Evolutionary conservation across 2,113 vertebrate species (phyloP), one percentile per base, ranked within the genome.

Genomic region (Brienomyrus longianalis): DNA sequence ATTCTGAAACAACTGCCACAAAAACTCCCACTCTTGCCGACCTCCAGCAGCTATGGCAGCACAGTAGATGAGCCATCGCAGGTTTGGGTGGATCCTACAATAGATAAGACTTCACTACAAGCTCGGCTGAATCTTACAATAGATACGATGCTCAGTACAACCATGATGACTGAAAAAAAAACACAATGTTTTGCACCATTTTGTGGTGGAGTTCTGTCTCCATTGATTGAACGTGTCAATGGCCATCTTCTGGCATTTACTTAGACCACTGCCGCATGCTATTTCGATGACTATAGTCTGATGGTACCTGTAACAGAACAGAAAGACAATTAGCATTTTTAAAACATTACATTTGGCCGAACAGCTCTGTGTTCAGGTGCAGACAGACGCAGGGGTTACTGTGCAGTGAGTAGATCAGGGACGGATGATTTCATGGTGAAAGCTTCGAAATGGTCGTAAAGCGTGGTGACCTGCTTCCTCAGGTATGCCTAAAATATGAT

Each of bases 61-160:
- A 96, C 98, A 99, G 95, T 97, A 99, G 92, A 99, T 93, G 8
- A 92, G 35, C 0, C 94, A 94, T 59, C 96, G 96, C 92, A 99
- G 93, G 91, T 98, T 98, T 62, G 94, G 91, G 39, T 95, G 91
- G 92, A 99, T 97, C 4, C 98, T 99, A 83, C 52, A 43, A 89
- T 11, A 85, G 21, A 59, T 39, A 88, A 88, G 23, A 66, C 27
- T 52, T 87, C 51, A 87, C 7, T 47, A 47, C 83, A 23, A 11
- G 19, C 83, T 47, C 11, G 7, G 83, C 39, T 48, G 19, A 43
- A 43, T 84, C 83, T 9, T 84, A 48, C 45, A 23, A 13, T 21
- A 47, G 98, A 97, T 17, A 98, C 98, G 93, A 98, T 98, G 21
- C 3, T 47, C 5, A 48, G 19, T 23, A 84, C 45, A 83, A 83